Evolutionary conservation across 2,113 vertebrate genomes (phyloP), one percentile per base, ranked within the genome.

Genomic region (Centropus bengalensis): DNA sequence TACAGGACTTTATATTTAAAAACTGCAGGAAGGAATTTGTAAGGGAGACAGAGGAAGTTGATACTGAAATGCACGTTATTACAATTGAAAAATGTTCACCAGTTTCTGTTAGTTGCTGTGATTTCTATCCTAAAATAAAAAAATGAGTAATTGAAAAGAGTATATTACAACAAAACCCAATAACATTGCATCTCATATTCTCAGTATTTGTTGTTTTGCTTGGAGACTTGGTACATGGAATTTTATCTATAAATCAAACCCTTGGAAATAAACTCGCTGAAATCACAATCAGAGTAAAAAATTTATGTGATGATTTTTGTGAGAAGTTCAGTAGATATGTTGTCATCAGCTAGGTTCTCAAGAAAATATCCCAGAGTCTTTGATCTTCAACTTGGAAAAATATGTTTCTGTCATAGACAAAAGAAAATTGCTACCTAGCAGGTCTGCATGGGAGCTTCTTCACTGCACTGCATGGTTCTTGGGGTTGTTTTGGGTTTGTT

Each of bases 271-370:
- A 90, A 92, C 68, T 90, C 94, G 96, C 38, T 96, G 94, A 96
- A 95, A 95, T 93, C 71, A 90, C 82, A 82, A 93, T 94, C 59
- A 74, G 68, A 92, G 36, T 92, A 73, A 93, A 96, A 93, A 88
- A 92, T 86, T 96, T 94, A 88, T 78, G 92, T 92, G 92, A 94
- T 96, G 92, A 96, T 93, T 96, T 96, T 93, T 86, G 91, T 78
- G 42, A 93, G 56, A 90, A 96, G 86, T 88, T 94, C 91, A 67
- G 68, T 86, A 93, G 95, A 96, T 94, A 90, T 15, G 82, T 83
- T 96, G 92, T 94, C 95, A 96, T 70, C 95, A 95, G 59, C 55
- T 93, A 74, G 52, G 88, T 56, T 67, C 90, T 88, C 88, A 70
- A 90, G 80, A 90, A 95, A 93, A 93, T 45, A 90, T 75, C 38